These are phyloP conservation scores for Procambarus virginalis DNA, from an alignment of 1,140 invertebrate genomes.

Conservation along the genomic window DNA sequence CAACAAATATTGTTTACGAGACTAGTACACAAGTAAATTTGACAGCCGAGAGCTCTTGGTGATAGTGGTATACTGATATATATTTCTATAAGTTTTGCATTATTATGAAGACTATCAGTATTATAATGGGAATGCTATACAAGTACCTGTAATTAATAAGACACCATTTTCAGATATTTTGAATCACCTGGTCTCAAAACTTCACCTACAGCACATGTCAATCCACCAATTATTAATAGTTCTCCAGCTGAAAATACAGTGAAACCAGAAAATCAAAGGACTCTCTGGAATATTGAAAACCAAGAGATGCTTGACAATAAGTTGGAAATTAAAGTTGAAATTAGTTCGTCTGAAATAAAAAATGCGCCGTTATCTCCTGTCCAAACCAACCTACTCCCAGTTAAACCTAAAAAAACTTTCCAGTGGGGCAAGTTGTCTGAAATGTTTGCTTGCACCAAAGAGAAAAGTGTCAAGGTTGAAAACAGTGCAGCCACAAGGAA, in stretches of 20 bases:
- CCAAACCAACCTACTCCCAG: background rate
- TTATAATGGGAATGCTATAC: background rate
- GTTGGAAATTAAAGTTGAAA: conserved; percentile 4
- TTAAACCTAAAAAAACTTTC: conserved; percentile 9
- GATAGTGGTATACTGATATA: no score
- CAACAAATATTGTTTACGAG: no score
- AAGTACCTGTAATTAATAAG: background rate
- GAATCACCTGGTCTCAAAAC: background rate
- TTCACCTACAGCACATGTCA: background rate
- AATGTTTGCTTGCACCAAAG: background rate
- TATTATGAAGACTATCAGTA: background rate
- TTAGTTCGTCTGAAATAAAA: background rate
- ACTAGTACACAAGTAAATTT: no score
- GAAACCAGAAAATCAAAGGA: background rate
- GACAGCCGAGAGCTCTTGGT: no score
- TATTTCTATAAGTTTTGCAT: background rate
- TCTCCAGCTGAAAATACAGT: background rate
- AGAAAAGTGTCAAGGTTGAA: conserved; percentile 12
- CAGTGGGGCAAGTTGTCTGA: conserved; percentile 38
- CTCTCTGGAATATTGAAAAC: background rate
- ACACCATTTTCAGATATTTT: conserved; percentile 9
- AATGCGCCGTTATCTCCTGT: conserved; percentile 31
- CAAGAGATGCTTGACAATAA: background rate
- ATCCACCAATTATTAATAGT: background rate
- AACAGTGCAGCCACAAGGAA: conserved; percentile 25